phyloP scores from a whole-genome alignment of 2,888 invertebrate genomes.

The Coleophora deauratella region DNA sequence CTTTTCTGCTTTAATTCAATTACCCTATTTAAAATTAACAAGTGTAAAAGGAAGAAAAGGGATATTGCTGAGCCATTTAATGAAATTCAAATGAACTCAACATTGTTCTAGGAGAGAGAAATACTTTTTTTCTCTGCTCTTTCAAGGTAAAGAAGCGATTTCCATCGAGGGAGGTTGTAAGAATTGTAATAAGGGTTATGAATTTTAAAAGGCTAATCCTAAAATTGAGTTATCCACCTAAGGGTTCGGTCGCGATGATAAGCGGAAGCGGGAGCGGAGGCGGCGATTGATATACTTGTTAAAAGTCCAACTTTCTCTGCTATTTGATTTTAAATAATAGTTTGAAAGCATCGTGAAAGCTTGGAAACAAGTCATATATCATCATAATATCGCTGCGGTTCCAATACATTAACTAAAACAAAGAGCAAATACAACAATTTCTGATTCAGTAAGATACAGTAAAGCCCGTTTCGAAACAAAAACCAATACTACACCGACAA shows the following conservation, averaged over 20 bases:
- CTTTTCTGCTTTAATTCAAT: too few relatives aligned
- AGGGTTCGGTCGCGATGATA: slow-evolving; percentile 26
- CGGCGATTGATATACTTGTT: not conserved
- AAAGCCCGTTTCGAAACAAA: too few relatives aligned
- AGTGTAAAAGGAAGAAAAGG: slow-evolving; percentile 9
- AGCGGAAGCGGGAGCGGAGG: not conserved
- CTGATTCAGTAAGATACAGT: too few relatives aligned
- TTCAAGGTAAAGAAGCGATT: slow-evolving; percentile 4
- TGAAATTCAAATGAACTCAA: slow-evolving; percentile 22
- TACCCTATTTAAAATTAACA: not conserved
- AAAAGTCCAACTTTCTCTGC: not conserved
- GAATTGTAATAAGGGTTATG: slow-evolving; percentile 32
- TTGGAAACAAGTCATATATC: too few relatives aligned
- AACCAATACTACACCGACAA: too few relatives aligned
- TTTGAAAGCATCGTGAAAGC: too few relatives aligned
- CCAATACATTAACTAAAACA: too few relatives aligned
- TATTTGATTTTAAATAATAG: not conserved
- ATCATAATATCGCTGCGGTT: too few relatives aligned
- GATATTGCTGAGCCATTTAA: slow-evolving; percentile 13
- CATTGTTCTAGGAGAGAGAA: slow-evolving; percentile 8
- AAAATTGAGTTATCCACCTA: slow-evolving; percentile 24
- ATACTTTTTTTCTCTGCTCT: slow-evolving; percentile 5
- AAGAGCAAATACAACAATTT: too few relatives aligned
- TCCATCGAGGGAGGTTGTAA: not conserved
- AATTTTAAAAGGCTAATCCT: slow-evolving; percentile 67